Evolutionary conservation across 1,140 invertebrate genomes (phyloP).

Genomic region (Oncopodura yosiiana): DNA sequence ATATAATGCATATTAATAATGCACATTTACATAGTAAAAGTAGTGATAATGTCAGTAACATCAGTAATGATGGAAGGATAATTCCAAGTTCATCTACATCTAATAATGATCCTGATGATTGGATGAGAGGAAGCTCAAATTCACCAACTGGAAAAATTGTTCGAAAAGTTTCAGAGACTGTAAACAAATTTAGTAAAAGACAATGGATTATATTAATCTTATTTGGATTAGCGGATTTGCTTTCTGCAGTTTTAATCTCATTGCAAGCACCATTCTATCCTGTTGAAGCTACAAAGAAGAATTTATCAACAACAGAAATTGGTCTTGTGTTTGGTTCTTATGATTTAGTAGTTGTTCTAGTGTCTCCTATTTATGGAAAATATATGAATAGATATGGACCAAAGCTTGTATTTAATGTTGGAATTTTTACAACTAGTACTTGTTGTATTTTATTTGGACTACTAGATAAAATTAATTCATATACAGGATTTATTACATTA

Average conservation of each 20-base stretch:
- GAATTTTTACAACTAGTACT: slow-evolving; percentile 68
- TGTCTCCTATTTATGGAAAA: slow-evolving; percentile 11
- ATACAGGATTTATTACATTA: slow-evolving; percentile 45
- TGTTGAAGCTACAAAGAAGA: slow-evolving; percentile 63
- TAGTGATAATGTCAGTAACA: no score
- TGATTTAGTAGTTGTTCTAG: slow-evolving; percentile 2
- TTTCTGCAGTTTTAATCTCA: slow-evolving; percentile 76
- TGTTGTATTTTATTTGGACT: slow-evolving; percentile 39
- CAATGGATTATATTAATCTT: slow-evolving; percentile 75
- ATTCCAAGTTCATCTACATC: no score
- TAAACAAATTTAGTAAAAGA: slow-evolving; percentile 43
- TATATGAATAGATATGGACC: slow-evolving; percentile 54
- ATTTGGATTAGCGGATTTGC: slow-evolving; percentile 76
- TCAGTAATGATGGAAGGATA: no score
- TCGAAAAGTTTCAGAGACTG: no score
- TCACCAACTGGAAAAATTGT: no score
- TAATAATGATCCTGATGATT: no score
- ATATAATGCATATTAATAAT: no score
- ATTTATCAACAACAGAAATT: slow-evolving; percentile 72
- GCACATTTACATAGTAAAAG: no score
- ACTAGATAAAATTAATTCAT: slow-evolving; percentile 44
- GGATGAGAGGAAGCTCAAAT: no score
- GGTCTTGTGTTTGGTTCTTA: slow-evolving; percentile 42
- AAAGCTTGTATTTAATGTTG: slow-evolving; percentile 73
- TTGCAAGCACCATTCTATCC: slow-evolving; percentile 54